These are phyloP conservation scores for Strix aluco DNA, from an alignment of 2,113 vertebrate genomes.

Conservation along the genomic window DNA sequence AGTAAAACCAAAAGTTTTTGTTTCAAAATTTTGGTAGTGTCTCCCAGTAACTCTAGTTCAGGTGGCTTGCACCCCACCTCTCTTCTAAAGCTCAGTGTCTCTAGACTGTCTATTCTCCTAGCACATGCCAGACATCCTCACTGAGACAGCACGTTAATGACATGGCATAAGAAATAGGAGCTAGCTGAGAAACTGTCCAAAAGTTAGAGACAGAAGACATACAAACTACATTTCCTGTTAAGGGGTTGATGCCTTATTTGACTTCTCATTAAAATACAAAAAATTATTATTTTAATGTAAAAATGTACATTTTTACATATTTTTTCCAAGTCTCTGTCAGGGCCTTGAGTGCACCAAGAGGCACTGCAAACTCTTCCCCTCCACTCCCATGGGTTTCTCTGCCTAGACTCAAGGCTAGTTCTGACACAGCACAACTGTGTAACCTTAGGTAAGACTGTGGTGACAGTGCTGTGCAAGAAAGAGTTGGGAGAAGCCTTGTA, in stretches of 20 bases:
- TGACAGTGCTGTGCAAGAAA: background rate
- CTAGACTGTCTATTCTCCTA: background rate
- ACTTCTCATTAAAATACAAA: background rate
- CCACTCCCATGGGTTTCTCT: rapidly evolving
- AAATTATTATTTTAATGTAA: background rate
- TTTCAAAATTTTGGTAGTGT: background rate
- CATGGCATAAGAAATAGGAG: background rate
- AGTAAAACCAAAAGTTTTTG: background rate
- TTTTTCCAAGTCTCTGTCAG: background rate
- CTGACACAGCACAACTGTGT: background rate
- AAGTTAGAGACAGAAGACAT: background rate
- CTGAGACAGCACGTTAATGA: background rate
- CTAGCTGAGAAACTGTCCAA: background rate
- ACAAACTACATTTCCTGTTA: background rate
- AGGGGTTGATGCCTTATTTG: background rate
- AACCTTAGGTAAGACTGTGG: background rate
- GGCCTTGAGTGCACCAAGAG: background rate
- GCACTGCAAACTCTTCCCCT: background rate
- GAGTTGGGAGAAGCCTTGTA: background rate
- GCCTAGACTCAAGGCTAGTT: background rate
- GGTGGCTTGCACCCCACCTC: background rate
- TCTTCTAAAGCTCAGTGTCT: background rate
- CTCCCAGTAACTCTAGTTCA: background rate
- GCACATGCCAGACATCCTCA: background rate
- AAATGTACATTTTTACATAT: background rate